Evolutionary conservation across 2,888 invertebrate species (phyloP), one percentile per base, ranked within the genome.

Genomic region (Rhaphigaster nebulosa): DNA sequence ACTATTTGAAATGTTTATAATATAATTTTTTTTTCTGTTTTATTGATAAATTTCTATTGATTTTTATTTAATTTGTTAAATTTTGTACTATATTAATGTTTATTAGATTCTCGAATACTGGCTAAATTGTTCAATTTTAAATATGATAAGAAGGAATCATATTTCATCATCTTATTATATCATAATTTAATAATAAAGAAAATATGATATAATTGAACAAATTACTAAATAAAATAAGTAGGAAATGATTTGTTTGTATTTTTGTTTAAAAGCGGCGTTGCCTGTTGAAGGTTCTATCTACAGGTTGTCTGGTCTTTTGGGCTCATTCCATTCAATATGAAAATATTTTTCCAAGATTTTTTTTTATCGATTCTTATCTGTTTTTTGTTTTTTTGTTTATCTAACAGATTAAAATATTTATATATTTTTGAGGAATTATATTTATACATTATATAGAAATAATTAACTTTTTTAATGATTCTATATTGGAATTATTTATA

Each of bases 271-370:
- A 76, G 70, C 8, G 6, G 0, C 1, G 70, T 20, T 76, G 70
- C 70, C 70, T 76, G 70, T 76, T 76, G 70, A 34, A 38, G 70
- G 45, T 84, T 84, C 38, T 80, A 80, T 84, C 84, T 12, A 84
- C 84, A 84, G 84, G 84, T 84, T 45, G 84, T 18, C n/a, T 84
- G 0, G n/a, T 84, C 45, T 84, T 80, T 80, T 80, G 18, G 29
- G 29, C 29, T 65, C 29, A 65, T 29, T 60, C 60, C 65, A 65
- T 65, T 29, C 29, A 29, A 65, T 65, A 65, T 65, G 13, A 65
- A 65, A 65, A 65, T 29, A 29, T n/a, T 65, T 45, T 45, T 45
- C 6, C 10, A 10, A 38, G 15, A 38, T 76, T 23, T 29, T 15
- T n/a, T n/a, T 65, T 70, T 56, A n/a, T 60, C 15, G 13, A 3